Base-by-base conservation (phyloP, 2,797 vertebrate species). In the Mus spretus region DNA sequence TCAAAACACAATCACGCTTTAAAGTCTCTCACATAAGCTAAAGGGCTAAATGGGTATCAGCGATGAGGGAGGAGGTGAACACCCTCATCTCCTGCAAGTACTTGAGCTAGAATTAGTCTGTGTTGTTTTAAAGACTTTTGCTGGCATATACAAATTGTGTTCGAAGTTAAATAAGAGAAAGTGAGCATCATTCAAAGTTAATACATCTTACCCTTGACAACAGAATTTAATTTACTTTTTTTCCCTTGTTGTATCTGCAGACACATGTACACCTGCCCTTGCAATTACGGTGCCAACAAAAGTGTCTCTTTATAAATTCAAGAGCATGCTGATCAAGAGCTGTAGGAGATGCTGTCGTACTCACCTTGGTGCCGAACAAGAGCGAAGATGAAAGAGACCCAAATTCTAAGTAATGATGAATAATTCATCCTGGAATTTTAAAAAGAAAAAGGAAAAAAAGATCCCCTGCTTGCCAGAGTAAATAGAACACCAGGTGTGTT, bases 351-450 rank as follows among this genome's bases (percentile, higher is more conserved):
- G 28, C 9, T 61, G 97, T 82, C 67, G 78, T 67, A 98, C 98
- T 98, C 98, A 99, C 99, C 99, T 99, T 92, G 96, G 74, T 98
- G 98, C 89, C 75, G 86, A 57, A 98, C 98, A 96, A 99, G 98
- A 95, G 99, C 90, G 98, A 98, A 98, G 98, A 99, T 97, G 98
- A 99, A 98, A 97, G 99, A 99, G 98, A 99, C 98, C 98, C 99
- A 99, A 98, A 99, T 97, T 97, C 99, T 98, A 96, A 99, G 98
- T 98, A 99, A 98, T 80, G 98, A 98, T 98, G 97, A 98, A 98
- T 98, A 99, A 98, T 99, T 99, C 99, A 99, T 99, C 99, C 99
- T 99, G 94, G 95, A 98, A 98, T 95, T 98, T 98, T 94, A 98
- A 61, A 67, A 80, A 98, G 97, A 97, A 94, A 96, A 96, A 97